These are phyloP conservation scores for Clarias gariepinus DNA, from an alignment of 2,113 vertebrate species.

Conservation along the genomic window DNA sequence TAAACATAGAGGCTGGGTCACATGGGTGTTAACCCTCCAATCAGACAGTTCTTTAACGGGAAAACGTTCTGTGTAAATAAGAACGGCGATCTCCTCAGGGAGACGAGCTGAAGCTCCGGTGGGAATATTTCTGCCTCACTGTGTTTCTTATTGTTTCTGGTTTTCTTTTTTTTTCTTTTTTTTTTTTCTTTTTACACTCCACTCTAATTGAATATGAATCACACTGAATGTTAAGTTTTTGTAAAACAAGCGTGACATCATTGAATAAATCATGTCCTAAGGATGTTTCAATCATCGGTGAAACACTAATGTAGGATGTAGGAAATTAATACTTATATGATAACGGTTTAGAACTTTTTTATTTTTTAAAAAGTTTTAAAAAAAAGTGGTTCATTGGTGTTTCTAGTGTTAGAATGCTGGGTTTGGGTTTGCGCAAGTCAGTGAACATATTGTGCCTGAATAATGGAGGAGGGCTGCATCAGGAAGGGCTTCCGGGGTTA, in stretches of 20 bases:
- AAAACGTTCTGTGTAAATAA: constrained; percentile 30
- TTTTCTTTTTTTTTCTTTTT: not conserved
- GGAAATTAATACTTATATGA: not conserved
- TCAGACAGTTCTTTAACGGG: constrained; percentile 31
- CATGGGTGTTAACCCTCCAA: constrained; percentile 42
- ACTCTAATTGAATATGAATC: not conserved
- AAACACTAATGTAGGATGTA: not conserved
- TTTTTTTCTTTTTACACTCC: not conserved
- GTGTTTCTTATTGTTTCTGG: not conserved
- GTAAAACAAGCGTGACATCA: not conserved
- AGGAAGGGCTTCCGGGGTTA: too few species aligned
- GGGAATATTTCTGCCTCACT: not conserved
- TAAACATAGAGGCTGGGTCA: constrained; percentile 50
- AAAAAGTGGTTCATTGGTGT: too few species aligned
- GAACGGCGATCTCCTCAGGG: constrained; percentile 52
- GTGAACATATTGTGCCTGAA: too few species aligned
- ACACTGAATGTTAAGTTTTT: not conserved
- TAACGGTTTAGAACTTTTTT: not conserved
- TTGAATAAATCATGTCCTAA: not conserved
- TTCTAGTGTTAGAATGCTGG: too few species aligned
- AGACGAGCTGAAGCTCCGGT: not conserved
- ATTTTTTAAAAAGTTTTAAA: not conserved
- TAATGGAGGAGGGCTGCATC: too few species aligned
- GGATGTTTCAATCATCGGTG: not conserved
- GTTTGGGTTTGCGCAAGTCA: too few species aligned